Evolutionary conservation across 2,888 invertebrate species (phyloP), one percentile per base, ranked within the genome.

Genomic region (Drosophila paramelanica): DNA sequence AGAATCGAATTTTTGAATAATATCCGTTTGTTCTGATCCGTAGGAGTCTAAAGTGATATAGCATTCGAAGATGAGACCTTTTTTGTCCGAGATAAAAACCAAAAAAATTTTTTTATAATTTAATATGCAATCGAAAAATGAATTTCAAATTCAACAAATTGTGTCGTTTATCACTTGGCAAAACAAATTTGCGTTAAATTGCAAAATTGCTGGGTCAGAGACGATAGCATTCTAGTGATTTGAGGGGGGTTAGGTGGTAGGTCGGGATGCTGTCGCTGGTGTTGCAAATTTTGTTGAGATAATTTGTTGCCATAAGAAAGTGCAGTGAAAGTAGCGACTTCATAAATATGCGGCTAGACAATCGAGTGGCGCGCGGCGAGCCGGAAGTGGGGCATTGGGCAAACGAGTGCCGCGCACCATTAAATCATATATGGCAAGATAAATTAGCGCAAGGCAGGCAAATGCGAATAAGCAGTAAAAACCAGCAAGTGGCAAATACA

Each of bases 341-440:
- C 68, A 77, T 75, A 77, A 75, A 77, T 67, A 64, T 49, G 45
- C 49, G 55, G 42, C 27, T 25, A 65, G 69, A 53, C 57, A 60
- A 59, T 55, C 36, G 65, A n/a, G 23, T 13, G 36, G 11, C 8
- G 4, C 4, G 23, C 23, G 5, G 2, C 2, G 33, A 3, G 10
- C 11, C 1, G 27, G 5, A 27, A 3, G 14, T 38, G 14, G 0
- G 43, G 64, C 42, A 60, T 59, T 27, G 27, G 27, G 27, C 1
- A 5, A 31, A 53, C 51, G 77, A 61, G 69, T 52, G 50, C 56
- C 69, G 53, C 47, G 23, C n/a, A 33, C 55, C 64, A 65, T 77
- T 83, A 79, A 81, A 82, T 88, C 85, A 81, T 78, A 71, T 64
- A 69, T 71, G 82, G 84, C 79, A 84, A 73, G 79, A 88, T 77